These are phyloP conservation scores for Corythaeola cristata DNA, from an alignment of 2,113 vertebrate genomes.

Conservation along the genomic window DNA sequence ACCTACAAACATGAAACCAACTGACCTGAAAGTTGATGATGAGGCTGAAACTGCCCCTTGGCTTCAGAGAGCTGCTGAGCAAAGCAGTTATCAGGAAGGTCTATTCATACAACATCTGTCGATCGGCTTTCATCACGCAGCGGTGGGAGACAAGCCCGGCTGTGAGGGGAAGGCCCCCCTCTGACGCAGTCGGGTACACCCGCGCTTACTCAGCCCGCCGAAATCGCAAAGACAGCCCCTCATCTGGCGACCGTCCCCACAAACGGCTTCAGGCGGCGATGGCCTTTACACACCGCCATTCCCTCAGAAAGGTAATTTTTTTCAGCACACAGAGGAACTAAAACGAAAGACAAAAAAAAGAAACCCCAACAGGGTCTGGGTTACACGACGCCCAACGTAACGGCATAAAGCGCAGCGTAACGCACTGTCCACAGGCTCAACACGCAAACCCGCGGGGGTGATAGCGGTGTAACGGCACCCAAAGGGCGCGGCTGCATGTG, in stretches of 20 bases:
- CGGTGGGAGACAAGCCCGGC: accelerated
- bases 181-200: accelerated
- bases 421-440: background rate
- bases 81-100: background rate
- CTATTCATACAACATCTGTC: too few species aligned
- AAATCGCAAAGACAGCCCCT: background rate
- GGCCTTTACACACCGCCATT: too few species aligned
- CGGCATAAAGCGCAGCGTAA: accelerated
- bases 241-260: accelerated
- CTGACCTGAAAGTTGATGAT: background rate
- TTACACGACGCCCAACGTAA: accelerated
- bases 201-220: accelerated
- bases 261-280: too few species aligned
- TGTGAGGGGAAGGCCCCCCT: background rate
- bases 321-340: background rate
- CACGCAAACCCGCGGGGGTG: too few species aligned
- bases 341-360: too few species aligned
- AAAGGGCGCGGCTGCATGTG: accelerated
- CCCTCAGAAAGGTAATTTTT: background rate
- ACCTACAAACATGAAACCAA: background rate
- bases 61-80: accelerated
- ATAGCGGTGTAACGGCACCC: too few species aligned
- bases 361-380: too few species aligned
- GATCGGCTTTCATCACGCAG: accelerated
- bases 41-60: background rate